Evolutionary conservation across 2,888 invertebrate species (phyloP), one percentile per base, ranked within the genome.

Genomic region (Colletes collaris): DNA sequence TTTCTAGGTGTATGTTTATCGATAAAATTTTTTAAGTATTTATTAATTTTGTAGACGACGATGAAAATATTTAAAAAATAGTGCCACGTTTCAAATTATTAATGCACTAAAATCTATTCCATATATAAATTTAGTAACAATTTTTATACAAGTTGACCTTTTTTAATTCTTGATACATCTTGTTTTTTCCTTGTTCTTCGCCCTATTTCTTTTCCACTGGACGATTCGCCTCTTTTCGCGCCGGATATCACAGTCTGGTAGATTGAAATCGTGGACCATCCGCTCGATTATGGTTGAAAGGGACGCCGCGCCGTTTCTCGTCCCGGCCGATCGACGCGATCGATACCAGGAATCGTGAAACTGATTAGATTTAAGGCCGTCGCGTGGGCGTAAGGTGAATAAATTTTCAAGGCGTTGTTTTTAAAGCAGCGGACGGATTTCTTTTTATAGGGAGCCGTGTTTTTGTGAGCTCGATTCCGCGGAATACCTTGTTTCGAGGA

Each of bases 251-350:
- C 50, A 58, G 60, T 16, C 59, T 50, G 58, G 60, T 76, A 76
- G 82, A 85, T 86, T 80, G 86, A 86, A 86, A 85, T 76, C 84
- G 76, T 62, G 76, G 64, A 62, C 74, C 66, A 69, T 76, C 60
- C 66, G 64, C 71, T 68, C 63, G 65, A 60, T 35, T 64, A 63
- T 64, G 63, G 27, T 56, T 8, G 56, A 27, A 11, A 27, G 27
- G n/a, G 46, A 65, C n/a, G 76, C 62, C 44, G 19, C n/a, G 76
- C 65, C 44, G 19, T 63, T 35, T 74, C 63, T 49, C 49, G 68
- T 56, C 68, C 19, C 74, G 65, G 73, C 71, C 77, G 79, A 82
- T 79, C 77, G 60, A 63, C 62, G 55, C 60, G 63, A 78, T 76
- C 72, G 72, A 67, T 16, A 56, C 53, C 10, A 52, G 16, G 55